Percentiles rank a stretch among this genome's conserved stretches.
Evolutionary conservation across 1,140 invertebrate species (phyloP).

Genomic region (Laupala kohalensis): DNA sequence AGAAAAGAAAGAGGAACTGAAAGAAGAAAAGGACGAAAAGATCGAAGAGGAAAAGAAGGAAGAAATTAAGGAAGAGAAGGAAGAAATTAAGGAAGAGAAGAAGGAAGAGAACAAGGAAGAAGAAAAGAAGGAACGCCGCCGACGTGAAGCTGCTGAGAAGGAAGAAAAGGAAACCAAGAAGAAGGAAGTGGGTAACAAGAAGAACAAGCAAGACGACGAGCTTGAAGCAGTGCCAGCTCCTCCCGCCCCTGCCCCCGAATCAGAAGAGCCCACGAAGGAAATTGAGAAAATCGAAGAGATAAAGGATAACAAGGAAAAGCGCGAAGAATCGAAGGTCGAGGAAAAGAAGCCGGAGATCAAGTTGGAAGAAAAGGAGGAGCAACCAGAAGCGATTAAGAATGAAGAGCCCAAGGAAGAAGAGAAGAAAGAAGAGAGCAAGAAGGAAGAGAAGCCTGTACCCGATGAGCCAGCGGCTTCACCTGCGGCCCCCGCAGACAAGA

Average conservation of each 20-base stretch:
- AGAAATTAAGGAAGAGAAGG: background rate
- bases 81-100: background rate
- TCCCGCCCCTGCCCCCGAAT: background rate
- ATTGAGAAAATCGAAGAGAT: too few species aligned
- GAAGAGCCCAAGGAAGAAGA: constrained; percentile 5
- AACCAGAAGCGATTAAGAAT: constrained; percentile 9
- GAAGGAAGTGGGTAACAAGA: background rate
- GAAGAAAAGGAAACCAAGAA: constrained; percentile 2
- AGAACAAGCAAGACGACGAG: constrained; percentile 1
- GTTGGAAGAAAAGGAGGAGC: background rate
- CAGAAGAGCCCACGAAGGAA: background rate
- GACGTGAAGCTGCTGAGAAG: background rate
- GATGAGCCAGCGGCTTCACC: constrained; percentile 8
- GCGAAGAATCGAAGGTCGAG: background rate
- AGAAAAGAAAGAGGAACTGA: background rate
- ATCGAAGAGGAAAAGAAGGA: background rate
- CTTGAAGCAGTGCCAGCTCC: constrained; percentile 14
- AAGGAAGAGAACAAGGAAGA: constrained; percentile 9
- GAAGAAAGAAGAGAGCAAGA: constrained; percentile 8
- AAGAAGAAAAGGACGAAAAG: constrained; percentile 1
- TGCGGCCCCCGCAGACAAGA: constrained; percentile 6
- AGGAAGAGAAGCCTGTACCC: constrained; percentile 7
- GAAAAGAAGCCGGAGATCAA: background rate
- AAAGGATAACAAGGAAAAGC: too few species aligned
- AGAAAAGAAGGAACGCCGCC: constrained; percentile 1